phyloP scores from a whole-genome alignment of 2,888 invertebrate genomes.

The Cremastinae sp. region DNA sequence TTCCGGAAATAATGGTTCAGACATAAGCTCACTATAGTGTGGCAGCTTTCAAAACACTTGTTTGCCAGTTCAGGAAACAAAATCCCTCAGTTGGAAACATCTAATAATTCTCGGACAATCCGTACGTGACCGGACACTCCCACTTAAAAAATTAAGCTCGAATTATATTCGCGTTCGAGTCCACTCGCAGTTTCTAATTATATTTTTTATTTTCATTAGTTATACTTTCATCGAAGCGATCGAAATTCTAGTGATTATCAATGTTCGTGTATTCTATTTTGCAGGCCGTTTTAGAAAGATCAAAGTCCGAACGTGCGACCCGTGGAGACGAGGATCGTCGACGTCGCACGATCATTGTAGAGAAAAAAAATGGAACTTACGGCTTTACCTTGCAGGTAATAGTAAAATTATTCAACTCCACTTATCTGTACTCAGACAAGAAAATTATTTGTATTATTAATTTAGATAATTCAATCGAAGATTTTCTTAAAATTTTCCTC shows the following conservation, averaged over 20 bases:
- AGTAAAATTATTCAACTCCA: no score
- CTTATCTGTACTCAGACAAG: no score
- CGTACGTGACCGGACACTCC: conserved; percentile 4
- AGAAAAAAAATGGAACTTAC: conserved; percentile 93
- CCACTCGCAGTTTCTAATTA: no score
- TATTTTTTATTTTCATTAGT: background rate
- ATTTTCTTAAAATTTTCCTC: no score
- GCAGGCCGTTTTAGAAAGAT: conserved; percentile 86
- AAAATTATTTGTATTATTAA: no score
- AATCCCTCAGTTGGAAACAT: conserved; percentile 6
- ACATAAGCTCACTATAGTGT: background rate
- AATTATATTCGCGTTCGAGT: background rate
- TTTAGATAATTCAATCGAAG: no score
- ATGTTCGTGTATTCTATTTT: conserved; percentile 10
- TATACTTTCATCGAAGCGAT: no score
- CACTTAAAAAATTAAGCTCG: conserved; percentile 16
- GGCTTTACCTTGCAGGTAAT: conserved; percentile 95
- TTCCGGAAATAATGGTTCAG: background rate
- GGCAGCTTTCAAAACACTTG: background rate
- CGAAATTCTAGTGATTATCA: background rate
- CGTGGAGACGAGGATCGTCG: conserved; percentile 93
- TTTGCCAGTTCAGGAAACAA: background rate
- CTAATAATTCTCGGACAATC: conserved; percentile 19
- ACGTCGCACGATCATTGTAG: conserved; percentile 94
- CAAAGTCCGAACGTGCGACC: conserved; percentile 87